Percentiles rank a stretch among this genome's conserved stretches.
Conservation (phyloP, 1,140 invertebrate species). For the Druon quercuslanigerum region DNA sequence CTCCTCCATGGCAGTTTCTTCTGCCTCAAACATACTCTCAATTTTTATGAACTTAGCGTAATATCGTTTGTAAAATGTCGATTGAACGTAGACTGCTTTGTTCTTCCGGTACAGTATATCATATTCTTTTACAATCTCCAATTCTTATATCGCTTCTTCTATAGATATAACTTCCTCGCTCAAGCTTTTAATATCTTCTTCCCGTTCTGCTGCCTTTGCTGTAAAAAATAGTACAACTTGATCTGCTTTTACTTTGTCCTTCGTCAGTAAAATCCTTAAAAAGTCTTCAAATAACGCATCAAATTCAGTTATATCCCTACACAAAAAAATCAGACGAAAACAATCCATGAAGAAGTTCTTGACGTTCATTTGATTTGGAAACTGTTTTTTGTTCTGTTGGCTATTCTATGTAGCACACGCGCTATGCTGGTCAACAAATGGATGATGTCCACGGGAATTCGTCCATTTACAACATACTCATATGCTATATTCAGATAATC, state of each 20-base stretch:
- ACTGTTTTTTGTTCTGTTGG: not conserved
- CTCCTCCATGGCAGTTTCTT: not conserved
- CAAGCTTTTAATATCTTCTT: not conserved
- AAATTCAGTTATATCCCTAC: not conserved
- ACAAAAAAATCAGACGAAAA: not conserved
- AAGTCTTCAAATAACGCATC: not conserved
- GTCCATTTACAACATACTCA: not conserved
- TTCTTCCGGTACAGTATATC: conserved; percentile 26
- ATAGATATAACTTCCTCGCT: not conserved
- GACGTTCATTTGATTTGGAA: not conserved
- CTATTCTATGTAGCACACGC: not conserved
- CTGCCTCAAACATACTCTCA: conserved; percentile 13
- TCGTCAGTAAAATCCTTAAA: not conserved
- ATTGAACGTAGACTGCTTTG: conserved; percentile 34
- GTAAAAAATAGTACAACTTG: no score
- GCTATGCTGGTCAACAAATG: not conserved
- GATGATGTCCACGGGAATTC: not conserved
- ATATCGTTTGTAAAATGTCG: conserved; percentile 39
- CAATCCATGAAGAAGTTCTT: not conserved
- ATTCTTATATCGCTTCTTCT: conserved; percentile 27
- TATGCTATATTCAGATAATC: not conserved
- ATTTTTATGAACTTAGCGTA: conserved; percentile 10
- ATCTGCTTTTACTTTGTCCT: not conserved
- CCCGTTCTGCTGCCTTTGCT: not conserved
- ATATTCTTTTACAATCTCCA: conserved; percentile 5